Base-by-base conservation (phyloP, 2,113 vertebrate species). In the Ascaphus truei region DNA sequence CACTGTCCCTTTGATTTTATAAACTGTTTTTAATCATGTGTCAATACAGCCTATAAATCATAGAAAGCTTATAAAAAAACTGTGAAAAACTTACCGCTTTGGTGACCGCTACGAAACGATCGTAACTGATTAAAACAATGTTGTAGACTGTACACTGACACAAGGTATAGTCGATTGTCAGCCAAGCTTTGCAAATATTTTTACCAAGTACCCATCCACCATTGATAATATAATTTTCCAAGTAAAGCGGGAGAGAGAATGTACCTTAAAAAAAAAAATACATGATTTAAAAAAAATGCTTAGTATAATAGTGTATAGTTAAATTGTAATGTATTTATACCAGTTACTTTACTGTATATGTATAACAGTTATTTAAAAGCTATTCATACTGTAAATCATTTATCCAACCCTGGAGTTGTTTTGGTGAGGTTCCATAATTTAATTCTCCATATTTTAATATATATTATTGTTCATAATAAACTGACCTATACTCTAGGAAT, bases 121-220 rank as follows among this genome's bases (percentile, higher is more conserved):
- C 93, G 0, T 93, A 95, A 81, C 93, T 96, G 86, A 96, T 96
- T 63, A 96, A 92, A 59, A 96, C 93, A 1, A 96, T 91, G 81
- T 79, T 98, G 78, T 95, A 97, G 66, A 92, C 92, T 2, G 95
- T 96, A 0, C 93, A 84, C 11, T 94, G 84, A 37, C 95, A 96
- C 61, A 96, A 33, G 2, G 96, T 84, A 76, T 96, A 94, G 81
- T 97, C 94, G 74, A 82, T 71, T 55, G 88, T 74, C 33, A 96
- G 87, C 94, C 95, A 96, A 55, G 93, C 81, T 45, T 86, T 87
- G 72, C 94, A 97, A 10, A 93, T 11, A 3, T 71, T 68, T 68
- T 77, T 86, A 73, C 90, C 91, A 73, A 93, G 84, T 1, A 77
- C 80, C 94, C 93, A 93, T 0, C n/a, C 73, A 56, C 86, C 88